Percentiles rank a stretch among this genome's conserved stretches.
Conservation (phyloP, 2,888 invertebrate species). For the Drosophila atripex region DNA sequence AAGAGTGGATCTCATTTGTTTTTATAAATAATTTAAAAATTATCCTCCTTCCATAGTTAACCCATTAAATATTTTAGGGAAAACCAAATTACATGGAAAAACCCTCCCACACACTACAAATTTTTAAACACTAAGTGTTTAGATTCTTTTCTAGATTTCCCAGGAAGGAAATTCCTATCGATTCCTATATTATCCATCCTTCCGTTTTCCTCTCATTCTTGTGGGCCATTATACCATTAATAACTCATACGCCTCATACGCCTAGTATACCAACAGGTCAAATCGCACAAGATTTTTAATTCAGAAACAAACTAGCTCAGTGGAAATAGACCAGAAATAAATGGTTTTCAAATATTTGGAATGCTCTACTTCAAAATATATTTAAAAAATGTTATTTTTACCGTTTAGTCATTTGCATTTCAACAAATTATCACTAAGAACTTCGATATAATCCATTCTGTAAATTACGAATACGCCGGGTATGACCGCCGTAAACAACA, state of each 20-base stretch:
- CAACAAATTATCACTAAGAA: slow-evolving; percentile 21
- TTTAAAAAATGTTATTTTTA: too few species aligned
- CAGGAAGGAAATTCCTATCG: neutral
- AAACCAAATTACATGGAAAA: neutral
- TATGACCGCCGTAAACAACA: slow-evolving; percentile 37
- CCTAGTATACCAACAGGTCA: slow-evolving; percentile 39
- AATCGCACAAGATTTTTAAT: slow-evolving; percentile 2
- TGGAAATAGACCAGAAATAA: slow-evolving; percentile 2
- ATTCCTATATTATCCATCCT: neutral
- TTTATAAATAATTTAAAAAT: too few species aligned
- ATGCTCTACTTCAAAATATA: neutral
- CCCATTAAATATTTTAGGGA: neutral
- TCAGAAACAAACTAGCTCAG: neutral
- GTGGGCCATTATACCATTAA: neutral
- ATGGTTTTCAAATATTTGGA: neutral
- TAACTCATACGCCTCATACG: slow-evolving; percentile 55
- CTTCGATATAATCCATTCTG: neutral
- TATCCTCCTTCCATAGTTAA: neutral
- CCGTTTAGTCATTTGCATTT: slow-evolving; percentile 2
- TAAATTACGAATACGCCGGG: slow-evolving; percentile 47
- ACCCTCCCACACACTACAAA: neutral
- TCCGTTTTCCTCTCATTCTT: neutral
- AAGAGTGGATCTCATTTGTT: too few species aligned
- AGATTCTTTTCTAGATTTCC: neutral
- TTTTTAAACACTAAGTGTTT: neutral